Evolutionary conservation across 2,113 vertebrate species (phyloP).

Genomic region (Benitochromis conjunctus): DNA sequence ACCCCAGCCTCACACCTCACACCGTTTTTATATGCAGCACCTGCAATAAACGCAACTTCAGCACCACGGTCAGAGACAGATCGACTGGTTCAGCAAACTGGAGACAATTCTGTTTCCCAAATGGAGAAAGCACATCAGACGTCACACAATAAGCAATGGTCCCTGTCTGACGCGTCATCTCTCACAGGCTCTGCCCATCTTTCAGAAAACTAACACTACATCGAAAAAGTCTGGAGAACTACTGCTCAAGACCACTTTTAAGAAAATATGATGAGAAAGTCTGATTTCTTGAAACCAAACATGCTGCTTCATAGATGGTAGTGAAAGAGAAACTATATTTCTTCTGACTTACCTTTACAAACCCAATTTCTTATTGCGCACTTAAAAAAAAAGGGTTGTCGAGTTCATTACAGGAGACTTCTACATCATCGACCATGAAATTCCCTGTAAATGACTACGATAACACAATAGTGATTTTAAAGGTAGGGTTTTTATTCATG

Average conservation of each 20-base stretch:
- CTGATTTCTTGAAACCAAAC: background rate
- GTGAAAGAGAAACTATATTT: background rate
- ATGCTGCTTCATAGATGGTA: fast-evolving
- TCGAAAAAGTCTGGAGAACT: background rate
- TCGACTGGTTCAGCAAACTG: conserved; percentile 61
- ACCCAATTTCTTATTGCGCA: background rate
- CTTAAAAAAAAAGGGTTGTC: background rate
- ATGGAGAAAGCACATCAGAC: background rate
- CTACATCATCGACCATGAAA: background rate
- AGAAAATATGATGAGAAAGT: background rate
- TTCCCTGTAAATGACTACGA: background rate
- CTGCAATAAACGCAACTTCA: conserved; percentile 61
- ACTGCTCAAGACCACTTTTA: background rate
- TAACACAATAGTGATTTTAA: conserved; percentile 46
- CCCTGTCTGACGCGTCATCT: background rate
- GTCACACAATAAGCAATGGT: background rate
- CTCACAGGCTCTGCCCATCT: background rate
- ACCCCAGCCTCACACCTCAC: background rate
- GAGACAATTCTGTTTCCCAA: conserved; percentile 46
- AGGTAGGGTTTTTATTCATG: conserved; percentile 86
- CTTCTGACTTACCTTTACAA: background rate
- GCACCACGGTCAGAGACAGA: conserved; percentile 49
- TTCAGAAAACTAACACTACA: background rate
- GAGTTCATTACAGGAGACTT: background rate
- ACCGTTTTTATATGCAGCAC: conserved; percentile 38